Evolutionary conservation across 2,797 vertebrate genomes (phyloP), one percentile per base, ranked within the genome.

Genomic region (Melanotaenia parkinsoni): DNA sequence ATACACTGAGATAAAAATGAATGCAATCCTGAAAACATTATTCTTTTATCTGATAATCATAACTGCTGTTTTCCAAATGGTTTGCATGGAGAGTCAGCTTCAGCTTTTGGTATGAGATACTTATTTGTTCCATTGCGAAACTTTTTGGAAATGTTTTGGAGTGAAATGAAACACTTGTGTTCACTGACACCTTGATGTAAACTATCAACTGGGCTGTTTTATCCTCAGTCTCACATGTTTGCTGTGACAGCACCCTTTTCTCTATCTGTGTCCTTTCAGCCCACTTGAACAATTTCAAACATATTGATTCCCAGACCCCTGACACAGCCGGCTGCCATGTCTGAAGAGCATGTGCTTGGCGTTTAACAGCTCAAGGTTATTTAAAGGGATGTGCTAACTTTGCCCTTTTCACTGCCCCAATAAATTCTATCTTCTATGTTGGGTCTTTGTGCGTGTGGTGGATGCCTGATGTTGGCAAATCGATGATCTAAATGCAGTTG

Each of bases 301-400:
- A 74, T 86, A 92, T 91, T 58, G 89, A 93, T 88, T 86, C 79
- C 26, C 33, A 24, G 79, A 79, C 57, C 54, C 84, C 86, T 89
- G 88, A 86, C 86, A 85, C 80, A 82, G 86, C 85, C 47, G 74
- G 71, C 79, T 83, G 89, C 84, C 74, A 87, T 68, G 82, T 87
- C 82, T 89, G 83, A 85, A 80, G 76, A 85, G 80, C 84, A 82
- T 84, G 72, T 84, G 85, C 88, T 79, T 72, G 82, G 67, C 54
- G 79, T 91, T 92, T 91, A 91, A 90, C 74, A 75, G 85, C 80
- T 77, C 72, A 75, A 80, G 91, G 92, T 94, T 94, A 94, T 95
- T 94, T 94, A 93, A 92, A 94, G 90, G 87, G 88, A 91, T 89
- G 84, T 91, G 92, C 91, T 91, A 91, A 87, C 86, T 91, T 92